Evolutionary conservation across 2,797 vertebrate genomes (phyloP).

Genomic region (Anguilla obscura): DNA sequence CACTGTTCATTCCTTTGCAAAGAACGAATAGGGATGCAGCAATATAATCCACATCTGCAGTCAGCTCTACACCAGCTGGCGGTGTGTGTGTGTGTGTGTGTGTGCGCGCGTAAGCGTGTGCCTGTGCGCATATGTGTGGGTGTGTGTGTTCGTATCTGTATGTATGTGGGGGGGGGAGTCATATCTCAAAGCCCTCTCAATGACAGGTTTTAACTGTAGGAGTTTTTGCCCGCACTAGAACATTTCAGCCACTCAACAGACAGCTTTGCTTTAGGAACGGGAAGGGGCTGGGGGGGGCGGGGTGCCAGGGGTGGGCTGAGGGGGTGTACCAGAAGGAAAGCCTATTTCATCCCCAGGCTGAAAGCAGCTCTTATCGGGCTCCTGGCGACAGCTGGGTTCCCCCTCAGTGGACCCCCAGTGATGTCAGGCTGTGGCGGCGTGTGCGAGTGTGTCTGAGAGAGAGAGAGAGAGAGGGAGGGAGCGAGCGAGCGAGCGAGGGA

Average conservation of each 20-base stretch:
- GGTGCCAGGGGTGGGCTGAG: constrained; percentile 36
- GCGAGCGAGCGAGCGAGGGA: constrained; percentile 38
- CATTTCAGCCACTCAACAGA: constrained; percentile 40
- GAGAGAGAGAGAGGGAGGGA: constrained; percentile 35
- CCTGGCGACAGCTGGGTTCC: constrained; percentile 37
- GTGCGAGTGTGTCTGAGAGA: constrained; percentile 36
- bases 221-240: constrained; percentile 32
- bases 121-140: neutral
- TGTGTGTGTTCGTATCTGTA: neutral
- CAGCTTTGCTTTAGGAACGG: constrained; percentile 40
- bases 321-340: constrained; percentile 13
- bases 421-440: constrained; percentile 70
- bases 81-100: neutral
- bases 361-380: constrained; percentile 25
- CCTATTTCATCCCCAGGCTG: constrained; percentile 38
- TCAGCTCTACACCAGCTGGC: neutral
- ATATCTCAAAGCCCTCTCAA: constrained; percentile 13
- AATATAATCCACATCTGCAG: constrained; percentile 16
- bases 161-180: neutral
- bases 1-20: neutral
- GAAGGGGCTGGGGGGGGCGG: constrained; percentile 32
- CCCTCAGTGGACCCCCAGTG: constrained; percentile 73
- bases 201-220: constrained; percentile 40
- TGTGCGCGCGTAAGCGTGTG: neutral
- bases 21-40: neutral